Conservation (phyloP, 2,888 invertebrate species). For the Sussaba pulchella region DNA sequence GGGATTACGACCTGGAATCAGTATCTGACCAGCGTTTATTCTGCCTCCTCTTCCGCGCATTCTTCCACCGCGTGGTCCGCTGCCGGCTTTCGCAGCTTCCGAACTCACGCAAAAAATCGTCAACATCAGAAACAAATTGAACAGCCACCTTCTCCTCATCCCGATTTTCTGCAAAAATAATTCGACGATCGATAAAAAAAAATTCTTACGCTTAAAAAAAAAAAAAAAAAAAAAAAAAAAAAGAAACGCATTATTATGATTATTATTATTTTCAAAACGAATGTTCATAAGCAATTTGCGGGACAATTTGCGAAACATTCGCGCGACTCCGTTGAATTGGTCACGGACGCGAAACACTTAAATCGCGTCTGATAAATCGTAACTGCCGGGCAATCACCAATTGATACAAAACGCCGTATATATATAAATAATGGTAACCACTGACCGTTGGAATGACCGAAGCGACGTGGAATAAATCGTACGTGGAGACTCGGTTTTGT, state of each 20-base stretch:
- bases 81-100: conserved; percentile 76
- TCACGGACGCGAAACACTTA: conserved; percentile 11
- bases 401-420: conserved; percentile 41
- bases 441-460: conserved; percentile 65
- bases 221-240: background rate
- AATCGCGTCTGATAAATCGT: conserved; percentile 12
- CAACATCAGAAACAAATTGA: conserved; percentile 70
- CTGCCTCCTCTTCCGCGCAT: conserved; percentile 82
- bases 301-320: background rate
- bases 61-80: conserved; percentile 72
- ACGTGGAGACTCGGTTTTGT: conserved; percentile 56
- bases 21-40: conserved; percentile 85
- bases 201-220: background rate
- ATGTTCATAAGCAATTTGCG: conserved; percentile 14
- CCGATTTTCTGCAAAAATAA: conserved; percentile 54
- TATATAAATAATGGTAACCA: conserved; percentile 60
- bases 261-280: no score
- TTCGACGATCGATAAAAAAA: conserved; percentile 6
- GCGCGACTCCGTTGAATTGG: background rate
- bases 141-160: conserved; percentile 73
- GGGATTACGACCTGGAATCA: conserved; percentile 86
- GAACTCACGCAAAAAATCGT: conserved; percentile 69
- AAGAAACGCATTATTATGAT: no score
- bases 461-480: background rate
- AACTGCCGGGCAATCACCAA: conserved; percentile 24